A percentile compares a stretch with the other conserved stretches of the same genome.
Evolutionary conservation across 2,888 invertebrate species (phyloP).

Genomic region (Gandaritis pyraliata): DNA sequence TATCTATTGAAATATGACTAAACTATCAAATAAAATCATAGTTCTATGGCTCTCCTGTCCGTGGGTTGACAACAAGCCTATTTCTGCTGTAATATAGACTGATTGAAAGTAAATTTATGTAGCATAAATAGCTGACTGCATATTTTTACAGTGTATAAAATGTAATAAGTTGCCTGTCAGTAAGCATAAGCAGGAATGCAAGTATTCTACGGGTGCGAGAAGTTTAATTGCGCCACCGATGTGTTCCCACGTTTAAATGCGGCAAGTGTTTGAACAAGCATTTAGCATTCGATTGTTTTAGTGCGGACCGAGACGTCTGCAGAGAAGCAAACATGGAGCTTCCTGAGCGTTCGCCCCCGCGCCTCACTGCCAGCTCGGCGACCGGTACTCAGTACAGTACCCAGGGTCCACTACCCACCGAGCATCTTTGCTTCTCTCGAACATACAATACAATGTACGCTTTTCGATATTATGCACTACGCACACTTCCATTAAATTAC

Average conservation of each 20-base stretch:
- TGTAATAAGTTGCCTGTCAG: constrained; percentile 41
- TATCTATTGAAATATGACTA: constrained; percentile 47
- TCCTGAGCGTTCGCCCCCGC: constrained; percentile 57
- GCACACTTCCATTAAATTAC: neutral
- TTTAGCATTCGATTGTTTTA: constrained; percentile 84
- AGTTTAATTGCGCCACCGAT: constrained; percentile 77
- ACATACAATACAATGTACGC: constrained; percentile 21
- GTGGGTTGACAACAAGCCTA: constrained; percentile 37
- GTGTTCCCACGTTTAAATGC: constrained; percentile 82
- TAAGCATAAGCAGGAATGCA: constrained; percentile 58
- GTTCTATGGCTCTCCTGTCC: constrained; percentile 35
- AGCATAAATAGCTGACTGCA: constrained; percentile 16
- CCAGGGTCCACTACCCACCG: constrained; percentile 11
- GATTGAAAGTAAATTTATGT: constrained; percentile 30
- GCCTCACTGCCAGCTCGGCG: constrained; percentile 30
- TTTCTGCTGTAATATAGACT: constrained; percentile 28
- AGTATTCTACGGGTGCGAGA: constrained; percentile 61
- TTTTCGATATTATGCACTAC: constrained; percentile 27
- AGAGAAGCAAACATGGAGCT: constrained; percentile 75
- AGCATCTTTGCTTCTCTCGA: constrained; percentile 11
- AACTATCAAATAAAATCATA: constrained; percentile 40
- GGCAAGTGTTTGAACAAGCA: constrained; percentile 77
- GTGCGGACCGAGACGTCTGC: constrained; percentile 78
- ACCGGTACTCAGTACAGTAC: constrained; percentile 20
- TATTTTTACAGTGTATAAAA: constrained; percentile 29